Evolutionary conservation across 2,888 invertebrate genomes (phyloP).

Genomic region (Diarsia rubi): DNA sequence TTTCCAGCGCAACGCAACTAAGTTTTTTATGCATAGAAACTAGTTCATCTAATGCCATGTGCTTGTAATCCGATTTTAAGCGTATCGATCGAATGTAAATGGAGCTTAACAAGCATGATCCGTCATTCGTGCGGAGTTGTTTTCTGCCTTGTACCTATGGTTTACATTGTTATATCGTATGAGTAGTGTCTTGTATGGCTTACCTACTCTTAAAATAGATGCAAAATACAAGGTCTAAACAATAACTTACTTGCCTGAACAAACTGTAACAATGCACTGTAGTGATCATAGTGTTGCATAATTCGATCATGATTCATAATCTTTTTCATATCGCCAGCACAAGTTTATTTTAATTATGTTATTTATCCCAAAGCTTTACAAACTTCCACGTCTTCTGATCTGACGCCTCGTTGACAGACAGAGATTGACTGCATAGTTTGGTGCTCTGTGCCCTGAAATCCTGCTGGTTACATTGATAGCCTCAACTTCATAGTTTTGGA

Average conservation of each 20-base stretch:
- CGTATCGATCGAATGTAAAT: constrained; percentile 11
- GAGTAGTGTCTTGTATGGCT: neutral
- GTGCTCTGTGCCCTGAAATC: neutral
- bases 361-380: neutral
- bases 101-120: constrained; percentile 13
- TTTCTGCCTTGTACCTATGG: neutral
- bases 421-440: neutral
- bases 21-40: neutral
- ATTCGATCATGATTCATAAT: neutral
- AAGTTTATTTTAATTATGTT: neutral
- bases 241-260: neutral
- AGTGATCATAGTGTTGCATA: too few species aligned
- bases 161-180: neutral
- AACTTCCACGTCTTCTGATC: neutral
- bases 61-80: constrained; percentile 24
- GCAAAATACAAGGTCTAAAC: neutral
- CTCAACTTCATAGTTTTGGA: neutral
- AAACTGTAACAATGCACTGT: neutral
- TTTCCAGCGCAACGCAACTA: neutral
- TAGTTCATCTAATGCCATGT: neutral
- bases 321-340: neutral
- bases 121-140: neutral
- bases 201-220: neutral
- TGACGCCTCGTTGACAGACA: neutral
- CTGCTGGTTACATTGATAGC: neutral